Conservation (phyloP, 1,140 invertebrate genomes). For the Drosophila paulistorum region DNA sequence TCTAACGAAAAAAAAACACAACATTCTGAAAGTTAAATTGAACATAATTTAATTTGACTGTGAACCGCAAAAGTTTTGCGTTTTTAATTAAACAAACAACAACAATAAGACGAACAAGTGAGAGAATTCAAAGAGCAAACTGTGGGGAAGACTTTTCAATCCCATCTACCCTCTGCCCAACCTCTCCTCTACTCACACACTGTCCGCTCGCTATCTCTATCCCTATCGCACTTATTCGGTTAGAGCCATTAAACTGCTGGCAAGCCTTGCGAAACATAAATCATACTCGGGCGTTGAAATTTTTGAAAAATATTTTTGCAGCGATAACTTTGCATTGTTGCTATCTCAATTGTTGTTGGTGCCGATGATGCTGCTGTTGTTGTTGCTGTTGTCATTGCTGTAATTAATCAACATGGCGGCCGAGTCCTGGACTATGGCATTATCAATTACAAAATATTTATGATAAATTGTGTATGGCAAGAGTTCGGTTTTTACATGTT, state of each 20-base stretch:
- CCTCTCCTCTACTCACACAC: background rate
- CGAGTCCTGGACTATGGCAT: conserved; percentile 70
- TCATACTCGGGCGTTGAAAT: conserved; percentile 68
- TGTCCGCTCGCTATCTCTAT: background rate
- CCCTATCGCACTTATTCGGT: background rate
- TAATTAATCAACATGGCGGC: conserved; percentile 73
- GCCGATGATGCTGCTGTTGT: conserved; percentile 9
- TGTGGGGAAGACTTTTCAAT: conserved; percentile 51
- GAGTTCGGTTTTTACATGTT: conserved; percentile 40
- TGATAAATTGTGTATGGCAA: conserved; percentile 70
- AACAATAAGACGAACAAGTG: conserved; percentile 34
- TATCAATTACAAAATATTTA: conserved; percentile 73
- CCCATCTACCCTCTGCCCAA: conserved; percentile 16
- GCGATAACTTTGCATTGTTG: conserved; percentile 69
- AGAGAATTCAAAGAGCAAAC: conserved; percentile 53
- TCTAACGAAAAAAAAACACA: background rate
- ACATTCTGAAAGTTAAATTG: conserved; percentile 50
- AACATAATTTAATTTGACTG: conserved; percentile 63
- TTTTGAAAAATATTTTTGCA: conserved; percentile 73
- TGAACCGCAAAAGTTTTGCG: conserved; percentile 61
- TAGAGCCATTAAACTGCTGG: background rate
- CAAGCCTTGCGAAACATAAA: conserved; percentile 57
- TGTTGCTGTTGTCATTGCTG: conserved; percentile 67
- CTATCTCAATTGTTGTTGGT: conserved; percentile 36
- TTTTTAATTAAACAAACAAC: conserved; percentile 65